A percentile compares a stretch with the other conserved stretches of the same genome.
Conservation (phyloP, 2,113 vertebrate species). For the Mesoclemmys tuberculata region DNA sequence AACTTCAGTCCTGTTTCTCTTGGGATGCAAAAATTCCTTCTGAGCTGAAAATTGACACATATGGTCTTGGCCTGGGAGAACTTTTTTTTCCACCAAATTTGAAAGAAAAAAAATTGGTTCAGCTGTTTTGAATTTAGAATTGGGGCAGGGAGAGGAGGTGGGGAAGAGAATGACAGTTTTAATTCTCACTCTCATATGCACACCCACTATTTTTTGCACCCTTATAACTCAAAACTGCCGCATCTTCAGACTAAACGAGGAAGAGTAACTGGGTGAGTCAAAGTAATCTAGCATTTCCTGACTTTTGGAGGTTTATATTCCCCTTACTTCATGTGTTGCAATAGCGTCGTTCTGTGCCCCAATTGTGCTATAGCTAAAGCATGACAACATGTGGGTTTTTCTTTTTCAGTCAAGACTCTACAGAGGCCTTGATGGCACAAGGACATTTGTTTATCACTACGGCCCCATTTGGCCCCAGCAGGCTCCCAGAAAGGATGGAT, state of each 20-base stretch:
- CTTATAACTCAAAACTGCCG: not conserved
- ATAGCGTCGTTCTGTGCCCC: not conserved
- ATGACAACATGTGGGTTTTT: rapidly evolving
- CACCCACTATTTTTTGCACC: not conserved
- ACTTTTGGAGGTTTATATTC: not conserved
- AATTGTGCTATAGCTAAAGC: not conserved
- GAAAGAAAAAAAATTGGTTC: not conserved
- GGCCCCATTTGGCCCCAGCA: not conserved
- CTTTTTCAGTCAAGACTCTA: not conserved
- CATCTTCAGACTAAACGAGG: not conserved
- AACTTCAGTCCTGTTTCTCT: slow-evolving; percentile 33
- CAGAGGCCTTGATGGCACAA: not conserved
- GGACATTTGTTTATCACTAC: not conserved
- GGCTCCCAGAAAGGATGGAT: not conserved
- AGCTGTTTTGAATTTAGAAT: slow-evolving; percentile 6
- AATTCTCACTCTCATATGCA: not conserved
- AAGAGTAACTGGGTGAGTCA: not conserved
- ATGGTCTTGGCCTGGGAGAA: not conserved
- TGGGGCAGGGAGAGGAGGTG: not conserved
- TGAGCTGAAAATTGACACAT: slow-evolving; percentile 11
- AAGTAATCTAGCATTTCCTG: not conserved
- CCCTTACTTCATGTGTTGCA: not conserved
- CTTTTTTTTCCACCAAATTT: not conserved
- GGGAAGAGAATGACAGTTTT: not conserved
- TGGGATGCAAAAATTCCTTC: slow-evolving; percentile 32